Evolutionary conservation across 2,797 vertebrate genomes (phyloP), one percentile per base, ranked within the genome.

Genomic region (Euthynnus affinis): DNA sequence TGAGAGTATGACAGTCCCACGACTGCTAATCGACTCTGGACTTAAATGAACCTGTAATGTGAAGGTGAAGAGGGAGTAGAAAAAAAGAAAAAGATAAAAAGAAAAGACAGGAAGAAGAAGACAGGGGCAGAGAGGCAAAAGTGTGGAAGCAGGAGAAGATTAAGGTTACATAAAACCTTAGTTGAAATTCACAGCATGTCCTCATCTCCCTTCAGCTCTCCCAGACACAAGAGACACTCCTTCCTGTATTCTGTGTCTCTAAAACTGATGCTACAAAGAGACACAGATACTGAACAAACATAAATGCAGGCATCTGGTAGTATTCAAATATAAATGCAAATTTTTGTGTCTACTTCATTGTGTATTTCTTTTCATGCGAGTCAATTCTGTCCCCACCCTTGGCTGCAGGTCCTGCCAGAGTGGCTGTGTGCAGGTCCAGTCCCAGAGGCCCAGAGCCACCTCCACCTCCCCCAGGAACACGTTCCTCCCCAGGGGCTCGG

Each of bases 381-480:
- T 66, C 53, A 5, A 48, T 59, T 15, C n/a, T 27, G 53, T 66
- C 37, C 94, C 91, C 92, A 99, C 98, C 93, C 97, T 94, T 5
- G 98, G 96, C 88, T 97, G 96, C 51, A 99, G 95, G 27, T 92
- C 93, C 82, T 96, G 96, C 97, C 97, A 99, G 66, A 92, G 87
- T 0, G 96, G 95, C 49, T 94, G 81, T 0, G 85, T 94, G 82
- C 92, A 94, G 81, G 88, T 95, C 98, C 97, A 99, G 92, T 98
- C 96, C 97, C 97, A 99, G 29, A 93, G 57, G 1, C 90, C 91
- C 91, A 99, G 91, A 0, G 91, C 81, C 42, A 98, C 90, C 92
- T 98, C 97, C 71, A 97, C 97, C 91, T 99, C 98, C 2, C 98
- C 98, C 82, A 99, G 92, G 83, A 99, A 99, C 66, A 98, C 79